Evolutionary conservation across 2,888 invertebrate genomes (phyloP).

Genomic region (Spodoptera littoralis): DNA sequence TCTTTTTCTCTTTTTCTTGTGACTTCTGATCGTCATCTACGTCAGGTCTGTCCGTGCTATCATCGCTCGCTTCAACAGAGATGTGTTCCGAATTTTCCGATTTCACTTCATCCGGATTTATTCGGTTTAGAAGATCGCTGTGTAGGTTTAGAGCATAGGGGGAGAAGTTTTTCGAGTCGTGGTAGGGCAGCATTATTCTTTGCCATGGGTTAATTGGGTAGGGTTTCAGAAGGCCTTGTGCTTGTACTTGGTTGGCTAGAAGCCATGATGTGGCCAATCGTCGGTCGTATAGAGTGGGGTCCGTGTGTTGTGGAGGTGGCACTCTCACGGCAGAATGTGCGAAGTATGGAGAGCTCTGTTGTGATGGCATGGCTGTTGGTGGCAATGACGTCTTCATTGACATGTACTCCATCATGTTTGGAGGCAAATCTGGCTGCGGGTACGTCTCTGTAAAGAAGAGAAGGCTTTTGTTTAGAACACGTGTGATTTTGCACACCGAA

Average conservation of each 20-base stretch:
- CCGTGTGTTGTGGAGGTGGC: slow-evolving; percentile 76
- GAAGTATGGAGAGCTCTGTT: slow-evolving; percentile 79
- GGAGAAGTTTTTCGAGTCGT: slow-evolving; percentile 76
- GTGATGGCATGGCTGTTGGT: slow-evolving; percentile 68
- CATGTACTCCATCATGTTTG: slow-evolving; percentile 85
- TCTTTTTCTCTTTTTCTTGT: slow-evolving; percentile 88
- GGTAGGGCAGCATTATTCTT: slow-evolving; percentile 88
- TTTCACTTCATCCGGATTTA: slow-evolving; percentile 80
- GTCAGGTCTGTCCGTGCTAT: slow-evolving; percentile 88
- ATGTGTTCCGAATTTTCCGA: slow-evolving; percentile 83
- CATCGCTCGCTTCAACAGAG: slow-evolving; percentile 89
- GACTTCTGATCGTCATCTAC: slow-evolving; percentile 76
- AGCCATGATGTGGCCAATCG: slow-evolving; percentile 88
- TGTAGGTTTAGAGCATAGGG: slow-evolving; percentile 80
- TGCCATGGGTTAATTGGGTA: slow-evolving; percentile 89
- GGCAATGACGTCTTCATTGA: slow-evolving; percentile 76
- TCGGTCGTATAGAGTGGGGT: slow-evolving; percentile 80
- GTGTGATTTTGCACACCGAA: no score
- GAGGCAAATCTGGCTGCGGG: slow-evolving; percentile 75
- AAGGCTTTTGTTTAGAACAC: not conserved
- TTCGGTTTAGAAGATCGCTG: slow-evolving; percentile 77
- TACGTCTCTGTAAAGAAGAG: slow-evolving; percentile 77
- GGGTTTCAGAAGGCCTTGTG: slow-evolving; percentile 83
- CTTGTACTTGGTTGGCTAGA: slow-evolving; percentile 86
- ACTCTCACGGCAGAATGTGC: slow-evolving; percentile 81